Percentiles rank a stretch among this genome's conserved stretches.
phyloP scores from a whole-genome alignment of 2,113 vertebrate species.

The Rutilus rutilus region DNA sequence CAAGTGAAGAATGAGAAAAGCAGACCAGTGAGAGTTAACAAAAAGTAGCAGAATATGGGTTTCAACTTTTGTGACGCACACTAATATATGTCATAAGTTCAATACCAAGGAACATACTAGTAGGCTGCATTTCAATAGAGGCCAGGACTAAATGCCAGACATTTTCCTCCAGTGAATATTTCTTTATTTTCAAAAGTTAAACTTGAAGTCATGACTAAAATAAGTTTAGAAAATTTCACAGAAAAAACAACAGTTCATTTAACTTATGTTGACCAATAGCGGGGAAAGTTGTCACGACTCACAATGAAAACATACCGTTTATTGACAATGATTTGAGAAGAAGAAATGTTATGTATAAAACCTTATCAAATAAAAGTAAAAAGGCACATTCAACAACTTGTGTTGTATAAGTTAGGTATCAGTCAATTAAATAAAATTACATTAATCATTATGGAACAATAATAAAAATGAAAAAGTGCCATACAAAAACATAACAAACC shows the following conservation, averaged over 20 bases:
- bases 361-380: background rate
- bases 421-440: no score
- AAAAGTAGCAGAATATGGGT: slow-evolving; percentile 20
- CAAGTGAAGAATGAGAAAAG: slow-evolving; percentile 28
- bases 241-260: background rate
- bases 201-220: no score
- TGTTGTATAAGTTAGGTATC: background rate
- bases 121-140: background rate
- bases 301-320: background rate
- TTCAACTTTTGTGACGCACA: background rate
- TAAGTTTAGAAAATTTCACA: background rate
- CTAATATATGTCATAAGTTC: background rate
- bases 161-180: background rate
- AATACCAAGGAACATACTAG: background rate
- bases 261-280: background rate
- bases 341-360: background rate
- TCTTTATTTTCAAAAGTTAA: background rate
- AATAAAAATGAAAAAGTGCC: background rate
- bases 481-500: background rate
- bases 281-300: no score
- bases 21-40: slow-evolving; percentile 33
- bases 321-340: background rate
- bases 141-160: background rate
- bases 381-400: background rate
- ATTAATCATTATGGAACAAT: background rate